Conservation (phyloP, 2,888 invertebrate genomes). For the Gymnoscelis rufifasciata region DNA sequence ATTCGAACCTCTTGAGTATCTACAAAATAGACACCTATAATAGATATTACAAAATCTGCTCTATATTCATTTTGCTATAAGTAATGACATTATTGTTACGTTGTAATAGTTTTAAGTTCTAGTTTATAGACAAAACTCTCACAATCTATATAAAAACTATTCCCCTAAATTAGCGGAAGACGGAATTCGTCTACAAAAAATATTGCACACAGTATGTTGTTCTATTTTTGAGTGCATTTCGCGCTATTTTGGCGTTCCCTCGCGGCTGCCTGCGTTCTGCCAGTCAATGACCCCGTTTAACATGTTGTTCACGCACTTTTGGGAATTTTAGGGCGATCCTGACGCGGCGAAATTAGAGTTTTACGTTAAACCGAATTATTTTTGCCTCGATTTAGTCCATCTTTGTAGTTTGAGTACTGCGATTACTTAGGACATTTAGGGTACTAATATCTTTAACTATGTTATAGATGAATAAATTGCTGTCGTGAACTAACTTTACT, state of each 20-base stretch:
- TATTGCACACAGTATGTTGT: constrained; percentile 73
- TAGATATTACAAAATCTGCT: too few relatives aligned
- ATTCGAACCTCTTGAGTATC: too few relatives aligned
- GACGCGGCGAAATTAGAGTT: constrained; percentile 33
- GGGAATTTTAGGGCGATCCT: constrained; percentile 68
- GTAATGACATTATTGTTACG: too few relatives aligned
- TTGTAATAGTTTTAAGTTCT: too few relatives aligned
- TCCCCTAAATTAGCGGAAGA: constrained; percentile 53
- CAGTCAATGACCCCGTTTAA: constrained; percentile 77
- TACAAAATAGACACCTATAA: too few relatives aligned
- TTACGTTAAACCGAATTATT: constrained; percentile 24
- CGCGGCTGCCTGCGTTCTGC: too few relatives aligned
- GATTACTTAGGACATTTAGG: neutral
- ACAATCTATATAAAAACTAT: constrained; percentile 8
- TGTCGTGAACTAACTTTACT: too few relatives aligned
- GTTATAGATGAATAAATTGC: too few relatives aligned
- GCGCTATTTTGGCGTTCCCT: constrained; percentile 80
- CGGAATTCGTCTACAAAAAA: constrained; percentile 63
- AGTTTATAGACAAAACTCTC: too few relatives aligned
- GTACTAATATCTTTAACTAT: too few relatives aligned
- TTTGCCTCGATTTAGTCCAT: neutral
- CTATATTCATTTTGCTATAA: too few relatives aligned
- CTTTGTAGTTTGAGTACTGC: neutral
- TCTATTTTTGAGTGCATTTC: constrained; percentile 79
- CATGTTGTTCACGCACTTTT: constrained; percentile 76